A percentile compares a stretch with the other conserved stretches of the same genome.
Conservation (phyloP, 2,113 vertebrate species). For the Dasyornis broadbenti region DNA sequence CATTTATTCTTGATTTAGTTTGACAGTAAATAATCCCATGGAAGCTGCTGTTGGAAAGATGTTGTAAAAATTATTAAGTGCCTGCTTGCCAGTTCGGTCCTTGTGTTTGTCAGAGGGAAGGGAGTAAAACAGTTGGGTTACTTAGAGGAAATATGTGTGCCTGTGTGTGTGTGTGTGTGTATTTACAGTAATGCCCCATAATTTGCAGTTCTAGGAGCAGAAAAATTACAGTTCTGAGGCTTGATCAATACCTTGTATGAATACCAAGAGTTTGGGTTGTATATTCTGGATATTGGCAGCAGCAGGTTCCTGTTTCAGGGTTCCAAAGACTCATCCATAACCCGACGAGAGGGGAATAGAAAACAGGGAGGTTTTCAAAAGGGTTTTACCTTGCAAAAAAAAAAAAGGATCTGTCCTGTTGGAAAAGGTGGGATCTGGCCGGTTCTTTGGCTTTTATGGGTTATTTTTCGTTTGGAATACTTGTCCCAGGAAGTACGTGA, state of each 20-base stretch:
- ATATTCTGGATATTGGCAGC: neutral
- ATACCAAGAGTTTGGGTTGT: neutral
- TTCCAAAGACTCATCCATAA: neutral
- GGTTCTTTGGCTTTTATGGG: neutral
- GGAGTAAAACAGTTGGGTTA: neutral
- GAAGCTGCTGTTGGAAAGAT: slow-evolving; percentile 52
- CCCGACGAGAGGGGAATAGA: neutral
- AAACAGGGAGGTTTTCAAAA: neutral
- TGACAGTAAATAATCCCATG: slow-evolving; percentile 65
- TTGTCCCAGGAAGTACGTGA: neutral
- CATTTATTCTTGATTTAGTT: slow-evolving; percentile 66
- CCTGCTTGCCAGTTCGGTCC: neutral
- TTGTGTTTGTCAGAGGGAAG: slow-evolving; percentile 36
- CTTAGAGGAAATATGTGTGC: slow-evolving; percentile 29
- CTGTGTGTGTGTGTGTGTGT: fast-evolving
- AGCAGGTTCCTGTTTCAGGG: neutral
- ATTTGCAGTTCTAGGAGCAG: neutral
- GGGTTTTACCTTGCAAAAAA: neutral
- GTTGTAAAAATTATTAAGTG: slow-evolving; percentile 56
- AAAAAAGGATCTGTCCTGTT: neutral
- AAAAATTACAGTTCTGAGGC: neutral
- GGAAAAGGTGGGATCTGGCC: neutral
- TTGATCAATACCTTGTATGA: neutral
- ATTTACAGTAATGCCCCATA: neutral
- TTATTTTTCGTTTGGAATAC: neutral